Base-by-base conservation (phyloP, 2,113 vertebrate species). In the Bujurquina vittata region DNA sequence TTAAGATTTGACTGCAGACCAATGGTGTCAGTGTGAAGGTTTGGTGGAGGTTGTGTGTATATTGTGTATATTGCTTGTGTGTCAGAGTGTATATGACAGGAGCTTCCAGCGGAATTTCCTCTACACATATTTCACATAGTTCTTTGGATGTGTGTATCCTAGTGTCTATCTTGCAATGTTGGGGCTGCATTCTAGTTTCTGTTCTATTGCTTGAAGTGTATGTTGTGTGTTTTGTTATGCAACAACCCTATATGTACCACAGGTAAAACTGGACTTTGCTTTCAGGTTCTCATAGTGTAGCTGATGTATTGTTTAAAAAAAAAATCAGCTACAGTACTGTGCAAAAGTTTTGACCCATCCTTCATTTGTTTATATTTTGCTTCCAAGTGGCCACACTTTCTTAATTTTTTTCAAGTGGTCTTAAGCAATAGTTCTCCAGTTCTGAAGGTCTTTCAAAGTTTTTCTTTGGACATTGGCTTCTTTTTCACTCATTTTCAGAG, bases 101-200 rank as follows among this genome's bases (percentile, higher is more conserved):
- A 37, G 55, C 31, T 76, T 79, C 57, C 56, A 81, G 54, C 86
- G 88, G 76, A 83, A 88, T 92, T 89, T 93, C 88, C 85, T 91
- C 67, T 57, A 85, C 54, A 61, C 84, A 91, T 90, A 73, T 88
- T 84, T 90, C 6, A 46, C 60, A 62, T 20, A 52, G 43, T 73
- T 72, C 61, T 46, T 20, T 80, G 58, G 35, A 40, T 23, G 1
- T 80, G 54, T 52, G 3, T 49, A 65, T 76, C 12, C 46, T 12
- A 7, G 61, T 17, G n/a, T 59, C 52, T 20, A 46, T 43, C 4
- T 37, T 20, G 2, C 26, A 26, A 26, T 26, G 26, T 26, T 26
- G 26, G 26, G 3, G 26, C 3, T 26, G 26, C 26, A 26, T 3
- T 26, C 26, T 79, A 10, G 37, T 63, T 77, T 58, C 9, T 61